phyloP scores from a whole-genome alignment of 2,888 invertebrate genomes.

The Callosobruchus maculatus region DNA sequence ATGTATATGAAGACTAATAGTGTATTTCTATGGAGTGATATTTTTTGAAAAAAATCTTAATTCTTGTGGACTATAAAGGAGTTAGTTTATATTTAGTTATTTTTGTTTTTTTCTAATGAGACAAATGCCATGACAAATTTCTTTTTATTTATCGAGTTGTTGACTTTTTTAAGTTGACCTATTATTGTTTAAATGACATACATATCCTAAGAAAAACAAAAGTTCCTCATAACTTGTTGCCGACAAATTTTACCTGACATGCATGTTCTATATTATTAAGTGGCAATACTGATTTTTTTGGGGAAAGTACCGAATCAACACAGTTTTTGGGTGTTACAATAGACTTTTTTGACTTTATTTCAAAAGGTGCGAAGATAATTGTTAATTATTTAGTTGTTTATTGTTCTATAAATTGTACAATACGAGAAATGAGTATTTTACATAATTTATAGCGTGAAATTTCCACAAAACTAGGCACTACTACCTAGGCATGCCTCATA shows the following conservation, averaged over 20 bases:
- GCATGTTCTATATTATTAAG: background rate
- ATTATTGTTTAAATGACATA: background rate
- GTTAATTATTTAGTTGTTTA: too few species aligned
- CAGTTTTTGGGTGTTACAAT: too few species aligned
- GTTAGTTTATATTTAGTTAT: background rate
- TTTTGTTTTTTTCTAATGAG: background rate
- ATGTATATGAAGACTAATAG: background rate
- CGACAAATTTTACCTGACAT: background rate
- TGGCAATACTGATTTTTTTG: background rate
- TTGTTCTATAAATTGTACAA: too few species aligned
- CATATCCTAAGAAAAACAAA: background rate
- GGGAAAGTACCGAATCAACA: background rate
- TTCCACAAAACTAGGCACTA: too few species aligned
- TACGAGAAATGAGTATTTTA: too few species aligned
- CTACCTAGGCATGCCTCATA: too few species aligned
- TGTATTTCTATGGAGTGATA: background rate
- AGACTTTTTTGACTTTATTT: too few species aligned
- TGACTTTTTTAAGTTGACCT: background rate
- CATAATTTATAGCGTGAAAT: too few species aligned
- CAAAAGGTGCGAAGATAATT: too few species aligned
- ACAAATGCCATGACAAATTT: background rate
- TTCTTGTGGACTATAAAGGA: background rate
- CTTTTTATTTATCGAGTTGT: background rate
- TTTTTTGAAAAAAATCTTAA: background rate
- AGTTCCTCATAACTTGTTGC: background rate